Evolutionary conservation across 2,797 vertebrate species (phyloP), one percentile per base, ranked within the genome.

Genomic region (Gambelia wislizenii): DNA sequence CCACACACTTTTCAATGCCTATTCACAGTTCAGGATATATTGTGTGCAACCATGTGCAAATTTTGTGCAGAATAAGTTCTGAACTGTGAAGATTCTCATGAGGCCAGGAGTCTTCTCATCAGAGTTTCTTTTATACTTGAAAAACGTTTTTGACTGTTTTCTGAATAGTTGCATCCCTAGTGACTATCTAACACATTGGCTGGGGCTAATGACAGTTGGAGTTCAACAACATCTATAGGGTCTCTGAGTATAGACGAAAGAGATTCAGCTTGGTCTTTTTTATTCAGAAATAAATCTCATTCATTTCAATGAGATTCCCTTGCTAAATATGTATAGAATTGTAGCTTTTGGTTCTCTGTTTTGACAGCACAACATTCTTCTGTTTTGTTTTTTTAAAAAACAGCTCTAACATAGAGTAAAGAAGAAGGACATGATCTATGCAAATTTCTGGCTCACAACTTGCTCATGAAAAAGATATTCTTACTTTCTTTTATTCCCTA

Each of bases 401-500:
- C 74, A 44, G 42, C 42, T 86, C 56, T 78, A 61, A 27, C 61
- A n/a, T 30, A 82, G 10, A 54, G 16, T 20, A 54, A 86, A 76
- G 64, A 44, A 56, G 49, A 44, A 49, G 33, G 75, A 80, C 67
- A 78, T 78, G 87, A 86, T 33, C 91, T 84, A 84, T 92, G 56
- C 83, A 91, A n/a, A 7, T 77, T 25, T 90, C 90, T 92, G 2
- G 22, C 87, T 91, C 84, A 72, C 39, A 39, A 10, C n/a, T 90
- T 84, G 36, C 42, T 95, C 74, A 59, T 88, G 84, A 92, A 84
- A 92, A 93, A 47, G 81, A 6, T 3, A 70, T 76, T 89, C 81
- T 56, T 72, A 44, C 52, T n/a, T 80, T 72, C 33, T 72, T 75
- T 74, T 72, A 61, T 74, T 80, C 76, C 27, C 83, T 83, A 39